These are phyloP conservation scores for Capra hircus DNA, from an alignment of 2,113 vertebrate genomes.

Conservation along the genomic window DNA sequence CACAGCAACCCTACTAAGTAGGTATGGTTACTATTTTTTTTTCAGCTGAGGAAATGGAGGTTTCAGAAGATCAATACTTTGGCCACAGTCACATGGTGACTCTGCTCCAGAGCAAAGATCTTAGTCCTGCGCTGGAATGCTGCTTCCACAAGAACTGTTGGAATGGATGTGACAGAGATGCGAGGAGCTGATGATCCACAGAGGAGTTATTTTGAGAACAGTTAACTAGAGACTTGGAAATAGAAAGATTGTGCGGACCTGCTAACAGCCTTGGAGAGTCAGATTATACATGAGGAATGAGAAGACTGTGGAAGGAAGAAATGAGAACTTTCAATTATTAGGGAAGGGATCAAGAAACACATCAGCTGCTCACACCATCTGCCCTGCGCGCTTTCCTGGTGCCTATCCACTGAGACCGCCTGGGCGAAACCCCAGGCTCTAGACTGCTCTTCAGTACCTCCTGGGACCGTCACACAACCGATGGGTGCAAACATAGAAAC, in stretches of 20 bases:
- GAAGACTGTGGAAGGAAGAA: neutral
- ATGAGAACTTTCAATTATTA: neutral
- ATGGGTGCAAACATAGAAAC: neutral
- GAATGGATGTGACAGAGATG: neutral
- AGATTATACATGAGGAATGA: neutral
- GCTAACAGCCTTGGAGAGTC: neutral
- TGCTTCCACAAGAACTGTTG: neutral
- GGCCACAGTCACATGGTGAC: neutral
- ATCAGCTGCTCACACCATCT: neutral
- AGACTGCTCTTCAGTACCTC: neutral
- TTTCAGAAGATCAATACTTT: neutral
- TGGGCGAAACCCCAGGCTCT: neutral
- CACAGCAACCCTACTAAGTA: neutral
- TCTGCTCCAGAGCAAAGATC: neutral
- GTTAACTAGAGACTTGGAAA: neutral
- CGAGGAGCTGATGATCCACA: neutral
- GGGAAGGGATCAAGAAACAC: neutral
- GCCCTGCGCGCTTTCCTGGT: neutral
- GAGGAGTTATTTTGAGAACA: neutral
- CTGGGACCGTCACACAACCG: fast-evolving
- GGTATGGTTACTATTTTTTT: neutral
- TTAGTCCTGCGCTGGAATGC: neutral
- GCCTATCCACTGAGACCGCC: neutral
- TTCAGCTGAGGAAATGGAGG: neutral
- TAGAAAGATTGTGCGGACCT: neutral